These are phyloP conservation scores for Athrips mouffetella DNA, from an alignment of 2,888 invertebrate species.

Conservation along the genomic window DNA sequence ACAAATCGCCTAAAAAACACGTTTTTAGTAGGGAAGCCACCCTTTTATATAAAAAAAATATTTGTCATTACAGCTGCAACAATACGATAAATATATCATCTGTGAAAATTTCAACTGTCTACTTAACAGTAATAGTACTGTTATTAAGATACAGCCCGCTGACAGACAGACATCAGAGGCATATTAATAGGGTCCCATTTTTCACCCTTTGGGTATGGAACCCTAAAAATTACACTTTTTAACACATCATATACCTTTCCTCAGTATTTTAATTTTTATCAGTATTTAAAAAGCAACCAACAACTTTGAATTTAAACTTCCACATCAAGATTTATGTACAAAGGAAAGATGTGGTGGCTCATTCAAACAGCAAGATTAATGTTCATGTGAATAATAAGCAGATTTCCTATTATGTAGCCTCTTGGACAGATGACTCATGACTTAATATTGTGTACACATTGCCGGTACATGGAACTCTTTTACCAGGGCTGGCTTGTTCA, in stretches of 20 bases:
- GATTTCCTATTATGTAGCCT: constrained; percentile 9
- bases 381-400: constrained; percentile 9
- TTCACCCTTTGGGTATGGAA: no score
- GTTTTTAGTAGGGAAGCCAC: no score
- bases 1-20: no score
- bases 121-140: no score
- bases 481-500: not conserved
- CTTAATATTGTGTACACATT: not conserved
- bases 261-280: not conserved
- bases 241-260: not conserved
- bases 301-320: not conserved
- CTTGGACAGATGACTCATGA: constrained; percentile 9
- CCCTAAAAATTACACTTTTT: not conserved
- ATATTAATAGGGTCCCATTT: no score
- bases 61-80: no score
- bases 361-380: not conserved
- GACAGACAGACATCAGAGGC: no score
- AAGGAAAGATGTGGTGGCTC: not conserved
- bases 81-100: no score
- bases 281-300: not conserved
- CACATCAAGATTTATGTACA: not conserved
- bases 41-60: no score
- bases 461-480: not conserved
- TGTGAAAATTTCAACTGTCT: no score
- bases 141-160: no score